Percentiles rank a stretch among this genome's conserved stretches.
Conservation (phyloP, 1,140 invertebrate genomes). For the Magallana gigas region DNA sequence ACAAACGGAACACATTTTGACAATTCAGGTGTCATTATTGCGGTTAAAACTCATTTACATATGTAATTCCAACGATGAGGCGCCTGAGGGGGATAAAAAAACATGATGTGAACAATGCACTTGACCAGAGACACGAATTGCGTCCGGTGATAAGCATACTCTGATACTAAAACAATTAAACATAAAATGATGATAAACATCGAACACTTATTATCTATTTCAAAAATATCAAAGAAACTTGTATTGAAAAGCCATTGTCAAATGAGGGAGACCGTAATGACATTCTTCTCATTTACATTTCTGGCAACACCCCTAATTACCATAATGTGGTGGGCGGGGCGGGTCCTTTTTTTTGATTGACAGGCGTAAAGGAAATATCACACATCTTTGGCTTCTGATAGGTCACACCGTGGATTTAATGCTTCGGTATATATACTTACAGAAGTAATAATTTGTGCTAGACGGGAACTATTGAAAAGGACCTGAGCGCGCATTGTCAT, state of each 20-base stretch:
- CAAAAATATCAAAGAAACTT: too few relatives aligned
- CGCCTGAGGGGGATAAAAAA: not conserved
- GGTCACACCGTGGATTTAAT: slow-evolving; percentile 1
- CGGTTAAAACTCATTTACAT: slow-evolving; percentile 2
- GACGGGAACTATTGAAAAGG: slow-evolving; percentile 27
- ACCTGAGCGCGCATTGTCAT: slow-evolving; percentile 26
- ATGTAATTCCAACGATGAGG: not conserved
- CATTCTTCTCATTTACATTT: not conserved
- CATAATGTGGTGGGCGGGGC: not conserved
- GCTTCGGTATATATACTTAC: slow-evolving; percentile 21
- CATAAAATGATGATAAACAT: not conserved
- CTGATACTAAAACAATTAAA: not conserved
- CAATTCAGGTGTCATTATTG: not conserved
- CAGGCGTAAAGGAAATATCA: slow-evolving; percentile 24
- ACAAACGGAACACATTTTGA: not conserved
- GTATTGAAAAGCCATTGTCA: too few relatives aligned
- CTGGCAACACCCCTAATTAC: not conserved
- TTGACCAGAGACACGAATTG: too few relatives aligned
- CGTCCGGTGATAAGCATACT: too few relatives aligned
- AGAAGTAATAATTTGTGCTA: slow-evolving; percentile 27
- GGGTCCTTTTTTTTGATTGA: not conserved
- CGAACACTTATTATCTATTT: too few relatives aligned
- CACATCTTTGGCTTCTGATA: slow-evolving; percentile 7
- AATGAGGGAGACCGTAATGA: too few relatives aligned
- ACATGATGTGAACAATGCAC: too few relatives aligned